phyloP scores from a whole-genome alignment of 1,140 invertebrate genomes.

The Babylonia areolata region DNA sequence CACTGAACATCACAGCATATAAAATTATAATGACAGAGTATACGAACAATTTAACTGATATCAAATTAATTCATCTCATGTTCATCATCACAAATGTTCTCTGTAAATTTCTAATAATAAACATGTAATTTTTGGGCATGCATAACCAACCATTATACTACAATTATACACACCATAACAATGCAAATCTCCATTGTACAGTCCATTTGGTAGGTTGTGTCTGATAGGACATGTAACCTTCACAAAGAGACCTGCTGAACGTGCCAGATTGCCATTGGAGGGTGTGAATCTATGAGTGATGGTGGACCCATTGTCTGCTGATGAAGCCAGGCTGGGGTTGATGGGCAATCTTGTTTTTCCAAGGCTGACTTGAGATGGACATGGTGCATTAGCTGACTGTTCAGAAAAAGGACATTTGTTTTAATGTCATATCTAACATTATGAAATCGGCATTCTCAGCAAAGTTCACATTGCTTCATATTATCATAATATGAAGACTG shows the following conservation, averaged over 20 bases:
- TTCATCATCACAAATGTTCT: too few species aligned
- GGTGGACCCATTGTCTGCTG: constrained; percentile 85
- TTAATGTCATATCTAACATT: too few species aligned
- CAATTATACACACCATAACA: constrained; percentile 48
- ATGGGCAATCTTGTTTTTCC: constrained; percentile 83
- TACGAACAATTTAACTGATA: too few species aligned
- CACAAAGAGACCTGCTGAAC: constrained; percentile 91
- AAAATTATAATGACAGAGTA: too few species aligned
- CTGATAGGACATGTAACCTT: constrained; percentile 79
- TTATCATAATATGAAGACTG: too few species aligned
- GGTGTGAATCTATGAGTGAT: constrained; percentile 89
- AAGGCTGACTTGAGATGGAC: constrained; percentile 83
- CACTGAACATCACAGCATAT: too few species aligned
- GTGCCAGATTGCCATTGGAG: constrained; percentile 88
- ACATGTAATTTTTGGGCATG: too few species aligned
- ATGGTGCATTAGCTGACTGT: constrained; percentile 84
- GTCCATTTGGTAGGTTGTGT: constrained; percentile 49
- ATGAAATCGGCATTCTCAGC: too few species aligned
- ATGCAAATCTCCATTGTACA: constrained; percentile 61
- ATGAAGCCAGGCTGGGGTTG: constrained; percentile 82
- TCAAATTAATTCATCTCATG: too few species aligned
- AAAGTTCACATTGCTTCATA: background rate
- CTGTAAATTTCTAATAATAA: too few species aligned
- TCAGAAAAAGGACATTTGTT: too few species aligned
- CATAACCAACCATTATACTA: too few species aligned